Evolutionary conservation across 1,140 invertebrate genomes (phyloP), one percentile per base, ranked within the genome.

Genomic region (Pteromalus puparum): DNA sequence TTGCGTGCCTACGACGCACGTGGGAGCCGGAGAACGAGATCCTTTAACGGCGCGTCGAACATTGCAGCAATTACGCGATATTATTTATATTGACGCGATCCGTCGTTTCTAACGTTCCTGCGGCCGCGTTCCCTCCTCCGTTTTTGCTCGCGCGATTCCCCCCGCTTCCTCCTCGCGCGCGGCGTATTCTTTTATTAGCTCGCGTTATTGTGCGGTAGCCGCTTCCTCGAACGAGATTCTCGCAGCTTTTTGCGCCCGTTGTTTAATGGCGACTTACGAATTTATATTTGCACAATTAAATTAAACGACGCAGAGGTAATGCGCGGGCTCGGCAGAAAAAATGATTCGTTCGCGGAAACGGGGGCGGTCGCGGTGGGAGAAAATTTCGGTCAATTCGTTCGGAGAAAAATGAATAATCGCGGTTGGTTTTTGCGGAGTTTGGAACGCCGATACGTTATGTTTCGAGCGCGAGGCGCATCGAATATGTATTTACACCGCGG

Each of bases 21-120:
- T 34, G 30, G 30, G 30, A 26, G 80, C 38, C 38, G 34, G 73
- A 42, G 72, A 83, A 72, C 84, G 53, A 72, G 38, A 42, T 81
- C 10, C 12, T 72, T 48, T 30, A 24, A n/a, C 79, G 67, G 65
- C 53, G 24, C 46, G 75, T 65, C 75, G 68, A 70, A n/a, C 72
- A 30, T 70, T 65, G 68, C 75, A 21, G 82, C 85, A 81, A 86
- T 86, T 83, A 81, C 82, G 82, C 78, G 78, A 86, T 86, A 84
- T 84, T 86, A 86, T 84, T 86, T 84, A 86, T 86, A 84, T 83
- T 81, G 85, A 84, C 78, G 81, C 85, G 85, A 83, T 80, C 68
- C 85, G 77, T 70, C 75, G 81, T 87, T 88, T 87, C 86, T 82
- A 72, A 48, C 42, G 28, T 78, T 72, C 53, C 24, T 68, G n/a